Base-by-base conservation (phyloP, 1,140 invertebrate species). In the Venturia canescens region DNA sequence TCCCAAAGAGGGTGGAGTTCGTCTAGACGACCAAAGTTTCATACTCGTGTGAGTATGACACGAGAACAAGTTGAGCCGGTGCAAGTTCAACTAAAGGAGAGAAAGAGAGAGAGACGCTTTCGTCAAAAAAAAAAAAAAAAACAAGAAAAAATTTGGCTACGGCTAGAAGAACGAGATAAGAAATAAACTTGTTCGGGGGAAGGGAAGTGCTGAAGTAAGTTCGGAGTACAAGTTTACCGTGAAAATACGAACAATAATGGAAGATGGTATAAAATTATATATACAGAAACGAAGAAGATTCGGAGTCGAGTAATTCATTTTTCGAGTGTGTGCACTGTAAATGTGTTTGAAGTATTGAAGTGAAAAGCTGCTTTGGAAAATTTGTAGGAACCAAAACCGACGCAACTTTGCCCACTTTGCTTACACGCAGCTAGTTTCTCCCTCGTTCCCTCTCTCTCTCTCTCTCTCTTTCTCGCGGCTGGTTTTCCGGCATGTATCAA, bases 401-500 rank as follows among this genome's bases (percentile, higher is more conserved):
- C n/a, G 71, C 18, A 26, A 26, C 71, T 74, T 44, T 72, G 13
- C n/a, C 29, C 5, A 26, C 23, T 38, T 71, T 38, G 63, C 23
- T n/a, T 63, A 13, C 21, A 7, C 16, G 23, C 1, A 63, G 16
- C 34, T 23, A 16, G 21, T 26, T 23, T 57, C 11, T 57, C 53
- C 7, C 15, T 23, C 53, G n/a, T 9, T n/a, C 18, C 21, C n/a
- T 31, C 27, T 31, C 26, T 29, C 26, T 66, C 26, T 66, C 63
- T 29, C 63, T 3, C 27, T 27, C 23, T 66, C 23, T 66, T 1
- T 29, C 6, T 15, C 29, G 16, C 13, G 4, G 31, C 27, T 31
- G 29, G 29, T 69, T 69, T 21, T 69, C n/a, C 69, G 27, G 83
- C 81, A 85, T 89, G 88, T 87, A 87, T 89, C 87, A 89, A 84